Evolutionary conservation across 2,797 vertebrate species (phyloP).

Genomic region (Spizella passerina): DNA sequence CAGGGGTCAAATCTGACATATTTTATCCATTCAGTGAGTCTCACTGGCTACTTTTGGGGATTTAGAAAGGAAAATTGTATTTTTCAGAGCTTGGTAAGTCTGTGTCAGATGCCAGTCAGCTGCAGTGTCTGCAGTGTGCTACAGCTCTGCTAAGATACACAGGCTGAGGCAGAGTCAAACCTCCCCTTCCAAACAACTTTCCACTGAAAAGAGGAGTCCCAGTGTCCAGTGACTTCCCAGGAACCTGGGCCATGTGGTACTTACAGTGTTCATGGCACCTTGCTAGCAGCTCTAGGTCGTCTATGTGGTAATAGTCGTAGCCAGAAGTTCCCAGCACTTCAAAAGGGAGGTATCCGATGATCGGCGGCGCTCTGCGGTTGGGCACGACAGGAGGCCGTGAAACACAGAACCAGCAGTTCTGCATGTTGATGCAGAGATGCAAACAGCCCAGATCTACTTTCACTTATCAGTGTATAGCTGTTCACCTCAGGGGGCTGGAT

Average conservation of each 20-base stretch:
- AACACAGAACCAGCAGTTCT: neutral
- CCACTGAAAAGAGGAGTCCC: neutral
- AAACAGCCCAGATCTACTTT: neutral
- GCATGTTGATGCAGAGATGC: neutral
- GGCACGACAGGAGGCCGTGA: neutral
- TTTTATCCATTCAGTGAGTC: neutral
- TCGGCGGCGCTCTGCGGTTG: slow-evolving; percentile 77
- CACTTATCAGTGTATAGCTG: accelerated
- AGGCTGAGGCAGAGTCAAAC: neutral
- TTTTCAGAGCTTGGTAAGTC: neutral
- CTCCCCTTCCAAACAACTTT: neutral
- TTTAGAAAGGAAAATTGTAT: neutral
- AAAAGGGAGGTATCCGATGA: slow-evolving; percentile 86
- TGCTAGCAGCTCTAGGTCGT: slow-evolving; percentile 82
- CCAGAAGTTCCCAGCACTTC: slow-evolving; percentile 86
- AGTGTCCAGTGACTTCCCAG: neutral
- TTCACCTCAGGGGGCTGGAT: neutral
- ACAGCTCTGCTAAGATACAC: neutral
- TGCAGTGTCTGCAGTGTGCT: neutral
- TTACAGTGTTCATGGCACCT: slow-evolving; percentile 83
- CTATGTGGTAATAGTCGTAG: slow-evolving; percentile 85
- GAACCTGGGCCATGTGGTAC: neutral
- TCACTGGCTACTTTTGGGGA: neutral
- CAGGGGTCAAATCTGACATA: neutral
- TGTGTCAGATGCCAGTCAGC: neutral